Percentiles rank a stretch among this genome's conserved stretches.
These are phyloP conservation scores for Megathymus violae DNA, from an alignment of 1,140 invertebrate genomes.

Conservation along the genomic window DNA sequence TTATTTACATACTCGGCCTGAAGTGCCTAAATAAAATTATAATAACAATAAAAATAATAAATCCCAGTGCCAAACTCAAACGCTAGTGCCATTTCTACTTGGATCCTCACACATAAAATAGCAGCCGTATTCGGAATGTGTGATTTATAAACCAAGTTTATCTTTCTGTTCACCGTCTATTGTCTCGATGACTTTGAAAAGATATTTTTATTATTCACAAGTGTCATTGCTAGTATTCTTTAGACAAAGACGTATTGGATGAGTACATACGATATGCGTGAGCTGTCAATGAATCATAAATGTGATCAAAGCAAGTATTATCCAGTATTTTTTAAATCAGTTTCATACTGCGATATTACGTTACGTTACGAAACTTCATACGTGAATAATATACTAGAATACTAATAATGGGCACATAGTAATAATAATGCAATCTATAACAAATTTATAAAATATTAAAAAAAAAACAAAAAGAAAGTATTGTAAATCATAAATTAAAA, in stretches of 20 bases:
- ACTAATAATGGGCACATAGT: too few relatives aligned
- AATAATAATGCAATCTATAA: too few relatives aligned
- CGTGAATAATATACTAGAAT: too few relatives aligned
- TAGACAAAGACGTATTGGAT: conserved; percentile 17
- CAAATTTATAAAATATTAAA: too few relatives aligned
- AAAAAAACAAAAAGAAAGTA: too few relatives aligned
- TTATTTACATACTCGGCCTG: too few relatives aligned
- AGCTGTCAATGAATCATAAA: conserved; percentile 10
- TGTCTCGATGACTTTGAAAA: conserved; percentile 35
- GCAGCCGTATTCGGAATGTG: conserved; percentile 20
- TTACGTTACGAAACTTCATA: too few relatives aligned
- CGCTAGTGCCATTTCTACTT: neutral
- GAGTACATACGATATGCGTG: conserved; percentile 4
- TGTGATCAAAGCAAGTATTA: neutral
- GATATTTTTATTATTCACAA: conserved; percentile 27
- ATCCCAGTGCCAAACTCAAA: too few relatives aligned
- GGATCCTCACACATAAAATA: neutral
- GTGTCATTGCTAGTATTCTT: conserved; percentile 23
- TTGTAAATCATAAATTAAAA: too few relatives aligned
- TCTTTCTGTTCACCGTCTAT: conserved; percentile 30
- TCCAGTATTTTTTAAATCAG: neutral
- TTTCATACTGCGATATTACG: neutral
- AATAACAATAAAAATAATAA: too few relatives aligned
- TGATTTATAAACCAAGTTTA: conserved; percentile 38
- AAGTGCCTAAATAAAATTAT: too few relatives aligned